Conservation (phyloP, 2,113 vertebrate species). For the Sminthopsis crassicaudata region DNA sequence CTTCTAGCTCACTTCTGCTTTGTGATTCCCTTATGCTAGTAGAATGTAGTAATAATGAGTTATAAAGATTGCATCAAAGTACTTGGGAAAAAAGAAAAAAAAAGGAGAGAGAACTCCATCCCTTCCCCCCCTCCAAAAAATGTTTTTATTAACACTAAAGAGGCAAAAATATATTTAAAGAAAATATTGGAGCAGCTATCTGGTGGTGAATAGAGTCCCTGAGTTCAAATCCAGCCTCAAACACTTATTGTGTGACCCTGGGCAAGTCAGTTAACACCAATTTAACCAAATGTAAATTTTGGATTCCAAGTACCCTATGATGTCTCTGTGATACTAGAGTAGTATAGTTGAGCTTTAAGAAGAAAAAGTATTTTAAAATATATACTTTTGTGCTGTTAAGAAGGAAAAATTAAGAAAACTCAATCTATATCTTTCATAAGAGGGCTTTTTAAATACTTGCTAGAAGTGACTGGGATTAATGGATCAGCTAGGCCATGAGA, state of each 20-base stretch:
- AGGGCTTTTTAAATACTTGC: neutral
- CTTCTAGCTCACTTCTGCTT: conserved; percentile 72
- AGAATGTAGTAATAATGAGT: neutral
- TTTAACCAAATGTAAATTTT: conserved; percentile 70
- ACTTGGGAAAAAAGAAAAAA: conserved; percentile 9
- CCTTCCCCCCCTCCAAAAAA: neutral
- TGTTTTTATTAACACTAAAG: conserved; percentile 37
- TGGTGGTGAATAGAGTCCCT: neutral
- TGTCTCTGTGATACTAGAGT: conserved; percentile 56
- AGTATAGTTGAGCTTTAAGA: conserved; percentile 53
- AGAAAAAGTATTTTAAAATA: conserved; percentile 61
- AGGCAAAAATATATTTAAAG: conserved; percentile 65
- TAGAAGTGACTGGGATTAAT: neutral
- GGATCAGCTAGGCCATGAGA: neutral
- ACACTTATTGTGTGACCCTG: neutral
- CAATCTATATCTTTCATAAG: neutral
- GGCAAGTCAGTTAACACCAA: neutral
- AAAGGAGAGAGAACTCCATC: neutral
- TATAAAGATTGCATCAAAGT: conserved; percentile 50
- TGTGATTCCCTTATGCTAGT: neutral
- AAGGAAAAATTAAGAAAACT: conserved; percentile 61
- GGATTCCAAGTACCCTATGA: conserved; percentile 50
- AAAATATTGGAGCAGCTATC: conserved; percentile 60
- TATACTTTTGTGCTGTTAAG: conserved; percentile 56
- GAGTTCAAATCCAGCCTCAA: neutral